Percentiles rank a stretch among this genome's conserved stretches.
phyloP scores from a whole-genome alignment of 2,113 vertebrate species.

The Catagonus wagneri region DNA sequence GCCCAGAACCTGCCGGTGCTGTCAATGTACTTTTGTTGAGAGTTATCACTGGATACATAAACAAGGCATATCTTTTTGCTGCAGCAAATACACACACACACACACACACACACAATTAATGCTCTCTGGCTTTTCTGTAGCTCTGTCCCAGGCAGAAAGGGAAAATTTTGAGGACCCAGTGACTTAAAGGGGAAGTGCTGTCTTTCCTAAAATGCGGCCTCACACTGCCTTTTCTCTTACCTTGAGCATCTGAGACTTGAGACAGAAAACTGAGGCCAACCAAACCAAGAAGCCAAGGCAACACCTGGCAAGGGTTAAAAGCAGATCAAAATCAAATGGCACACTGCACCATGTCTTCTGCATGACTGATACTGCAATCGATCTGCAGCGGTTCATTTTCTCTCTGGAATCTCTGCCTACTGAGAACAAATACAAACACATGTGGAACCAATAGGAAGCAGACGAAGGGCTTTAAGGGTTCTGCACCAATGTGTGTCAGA shows the following conservation, averaged over 20 bases:
- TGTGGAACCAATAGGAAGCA: constrained; percentile 93
- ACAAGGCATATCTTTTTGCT: constrained; percentile 71
- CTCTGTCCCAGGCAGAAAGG: constrained; percentile 61
- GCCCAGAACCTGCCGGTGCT: neutral
- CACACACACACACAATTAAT: constrained; percentile 68
- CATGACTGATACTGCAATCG: constrained; percentile 90
- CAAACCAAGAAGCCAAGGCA: neutral
- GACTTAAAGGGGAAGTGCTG: constrained; percentile 73
- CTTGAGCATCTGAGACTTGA: neutral
- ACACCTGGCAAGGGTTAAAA: constrained; percentile 83
- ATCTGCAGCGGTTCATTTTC: constrained; percentile 91
- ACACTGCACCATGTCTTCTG: constrained; percentile 86
- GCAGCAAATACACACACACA: constrained; percentile 63
- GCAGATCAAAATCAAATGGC: constrained; percentile 82
- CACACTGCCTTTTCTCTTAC: constrained; percentile 23
- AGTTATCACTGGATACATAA: constrained; percentile 66
- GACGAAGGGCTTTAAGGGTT: constrained; percentile 87
- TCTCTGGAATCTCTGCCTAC: constrained; percentile 90
- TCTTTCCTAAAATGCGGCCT: constrained; percentile 59
- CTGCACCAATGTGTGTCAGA: constrained; percentile 88
- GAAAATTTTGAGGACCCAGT: constrained; percentile 67
- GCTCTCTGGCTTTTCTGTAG: constrained; percentile 62
- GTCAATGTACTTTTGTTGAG: constrained; percentile 74
- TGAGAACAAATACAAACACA: constrained; percentile 92
- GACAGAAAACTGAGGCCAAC: constrained; percentile 6